phyloP scores from a whole-genome alignment of 2,797 vertebrate species.

The Meriones psammophilus region DNA sequence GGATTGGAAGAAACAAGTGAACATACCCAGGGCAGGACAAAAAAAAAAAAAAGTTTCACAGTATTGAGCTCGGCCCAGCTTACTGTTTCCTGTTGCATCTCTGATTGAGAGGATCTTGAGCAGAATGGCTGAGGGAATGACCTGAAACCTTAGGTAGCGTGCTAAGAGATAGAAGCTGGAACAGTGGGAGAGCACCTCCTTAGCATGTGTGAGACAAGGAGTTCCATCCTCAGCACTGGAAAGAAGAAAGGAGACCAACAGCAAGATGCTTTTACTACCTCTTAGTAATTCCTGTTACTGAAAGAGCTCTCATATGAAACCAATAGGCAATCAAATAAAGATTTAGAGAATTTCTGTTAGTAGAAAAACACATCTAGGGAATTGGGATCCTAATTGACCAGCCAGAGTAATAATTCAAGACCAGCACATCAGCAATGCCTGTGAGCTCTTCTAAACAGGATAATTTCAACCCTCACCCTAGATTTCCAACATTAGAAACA shows the following conservation, averaged over 20 bases:
- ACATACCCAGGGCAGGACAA: background rate
- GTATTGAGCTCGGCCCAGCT: constrained; percentile 37
- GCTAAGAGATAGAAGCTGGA: constrained; percentile 51
- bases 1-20: background rate
- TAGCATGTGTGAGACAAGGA: background rate
- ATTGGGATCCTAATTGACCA: background rate
- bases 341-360: constrained; percentile 10
- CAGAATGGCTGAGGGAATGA: constrained; percentile 50
- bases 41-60: background rate
- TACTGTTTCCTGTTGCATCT: constrained; percentile 16
- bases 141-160: background rate
- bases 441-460: background rate
- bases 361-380: constrained; percentile 47
- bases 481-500: constrained; percentile 32
- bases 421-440: background rate
- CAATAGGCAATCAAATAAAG: constrained; percentile 15
- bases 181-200: background rate
- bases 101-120: background rate
- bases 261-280: constrained; percentile 30
- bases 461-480: background rate
- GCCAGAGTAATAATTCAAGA: background rate
- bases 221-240: background rate
- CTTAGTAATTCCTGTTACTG: constrained; percentile 35
- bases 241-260: constrained; percentile 9
- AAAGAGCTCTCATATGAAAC: constrained; percentile 14